phyloP scores from a whole-genome alignment of 2,888 invertebrate species.

The Ormyrus pomaceus region DNA sequence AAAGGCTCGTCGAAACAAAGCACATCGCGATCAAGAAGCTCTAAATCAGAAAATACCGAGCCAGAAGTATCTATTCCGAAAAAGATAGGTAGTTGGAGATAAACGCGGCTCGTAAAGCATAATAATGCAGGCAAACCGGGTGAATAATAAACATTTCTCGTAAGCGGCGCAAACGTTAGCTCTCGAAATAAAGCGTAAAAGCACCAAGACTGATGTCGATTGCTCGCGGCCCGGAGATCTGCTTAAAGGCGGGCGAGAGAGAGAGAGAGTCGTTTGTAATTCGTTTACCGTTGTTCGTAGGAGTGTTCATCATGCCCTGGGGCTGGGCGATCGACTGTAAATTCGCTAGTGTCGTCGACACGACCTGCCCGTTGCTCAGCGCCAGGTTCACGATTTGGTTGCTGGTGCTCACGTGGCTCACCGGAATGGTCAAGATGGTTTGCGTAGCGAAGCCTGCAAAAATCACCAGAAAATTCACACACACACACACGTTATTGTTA shows the following conservation, averaged over 20 bases:
- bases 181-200: conserved; percentile 28
- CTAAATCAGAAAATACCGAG: too few relatives aligned
- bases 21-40: too few relatives aligned
- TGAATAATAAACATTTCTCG: conserved; percentile 4
- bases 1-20: too few relatives aligned
- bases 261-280: conserved; percentile 36
- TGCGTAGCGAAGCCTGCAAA: conserved; percentile 92
- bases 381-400: conserved; percentile 88
- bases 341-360: conserved; percentile 89
- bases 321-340: conserved; percentile 86
- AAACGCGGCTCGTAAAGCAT: neutral
- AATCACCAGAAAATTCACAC: too few relatives aligned
- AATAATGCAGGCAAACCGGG: neutral
- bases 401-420: conserved; percentile 87
- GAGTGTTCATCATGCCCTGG: conserved; percentile 80
- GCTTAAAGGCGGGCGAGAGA: conserved; percentile 3
- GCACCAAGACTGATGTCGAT: conserved; percentile 3
- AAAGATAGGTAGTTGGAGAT: neutral
- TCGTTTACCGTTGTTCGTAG: conserved; percentile 74
- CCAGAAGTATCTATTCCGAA: too few relatives aligned
- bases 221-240: neutral
- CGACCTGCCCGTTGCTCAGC: conserved; percentile 90
- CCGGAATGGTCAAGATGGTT: conserved; percentile 96
- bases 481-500: too few relatives aligned
- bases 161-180: neutral